Percentiles rank a stretch among this genome's conserved stretches.
Conservation (phyloP, 2,797 vertebrate genomes). For the Synanceia verrucosa region DNA sequence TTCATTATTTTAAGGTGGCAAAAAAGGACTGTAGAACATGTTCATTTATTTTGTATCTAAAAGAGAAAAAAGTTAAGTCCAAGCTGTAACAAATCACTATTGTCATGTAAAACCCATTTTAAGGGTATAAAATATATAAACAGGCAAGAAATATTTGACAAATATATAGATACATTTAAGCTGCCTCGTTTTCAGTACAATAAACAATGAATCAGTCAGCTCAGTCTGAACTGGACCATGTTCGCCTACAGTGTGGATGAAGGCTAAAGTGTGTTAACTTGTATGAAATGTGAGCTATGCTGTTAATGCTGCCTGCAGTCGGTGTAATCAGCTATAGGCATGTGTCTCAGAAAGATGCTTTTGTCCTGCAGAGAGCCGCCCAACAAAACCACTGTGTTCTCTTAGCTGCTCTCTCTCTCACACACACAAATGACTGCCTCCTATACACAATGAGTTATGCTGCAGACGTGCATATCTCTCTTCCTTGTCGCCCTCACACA, state of each 20-base stretch:
- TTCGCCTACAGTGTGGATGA: conserved; percentile 1
- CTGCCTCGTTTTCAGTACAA: neutral
- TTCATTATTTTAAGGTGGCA: neutral
- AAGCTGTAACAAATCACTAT: neutral
- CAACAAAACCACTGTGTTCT: conserved; percentile 48
- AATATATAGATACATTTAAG: neutral
- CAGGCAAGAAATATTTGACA: neutral
- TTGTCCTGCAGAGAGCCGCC: conserved; percentile 53
- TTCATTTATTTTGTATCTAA: neutral
- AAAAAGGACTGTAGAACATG: no score
- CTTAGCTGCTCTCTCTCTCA: neutral
- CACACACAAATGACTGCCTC: neutral
- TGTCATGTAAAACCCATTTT: neutral
- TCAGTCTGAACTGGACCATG: neutral
- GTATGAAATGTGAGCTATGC: conserved; percentile 49
- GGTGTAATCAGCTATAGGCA: conserved; percentile 38
- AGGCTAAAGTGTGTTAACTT: conserved; percentile 1
- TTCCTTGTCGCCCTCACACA: neutral
- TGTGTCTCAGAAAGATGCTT: conserved; percentile 57
- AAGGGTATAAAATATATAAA: neutral
- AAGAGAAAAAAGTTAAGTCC: neutral
- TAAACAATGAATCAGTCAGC: neutral
- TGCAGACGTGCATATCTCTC: conserved; percentile 30
- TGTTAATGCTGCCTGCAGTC: conserved; percentile 26
- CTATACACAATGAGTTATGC: neutral